phyloP scores from a whole-genome alignment of 2,113 vertebrate species.

The Larimichthys polyactis region DNA sequence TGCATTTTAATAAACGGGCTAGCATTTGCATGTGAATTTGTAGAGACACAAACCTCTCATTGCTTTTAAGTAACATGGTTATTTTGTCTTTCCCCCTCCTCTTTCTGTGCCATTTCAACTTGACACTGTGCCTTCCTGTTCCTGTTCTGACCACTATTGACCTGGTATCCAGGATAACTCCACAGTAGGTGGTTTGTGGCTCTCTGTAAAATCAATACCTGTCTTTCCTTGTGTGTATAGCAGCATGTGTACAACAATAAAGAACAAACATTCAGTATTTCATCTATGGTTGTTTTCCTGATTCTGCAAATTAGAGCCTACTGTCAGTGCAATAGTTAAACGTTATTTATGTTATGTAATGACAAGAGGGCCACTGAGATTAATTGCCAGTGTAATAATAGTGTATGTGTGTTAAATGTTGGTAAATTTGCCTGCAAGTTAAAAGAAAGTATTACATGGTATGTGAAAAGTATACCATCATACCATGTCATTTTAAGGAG shows the following conservation, averaged over 20 bases:
- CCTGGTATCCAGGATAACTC: slow-evolving; percentile 84
- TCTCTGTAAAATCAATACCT: slow-evolving; percentile 67
- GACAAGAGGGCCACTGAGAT: not conserved
- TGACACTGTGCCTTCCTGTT: slow-evolving; percentile 82
- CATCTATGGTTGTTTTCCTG: not conserved
- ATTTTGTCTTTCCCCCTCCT: slow-evolving; percentile 40
- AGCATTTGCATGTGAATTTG: slow-evolving; percentile 74
- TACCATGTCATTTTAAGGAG: too few species aligned
- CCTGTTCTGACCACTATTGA: slow-evolving; percentile 75
- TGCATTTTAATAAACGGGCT: slow-evolving; percentile 58
- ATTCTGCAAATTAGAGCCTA: not conserved
- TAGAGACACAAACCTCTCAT: slow-evolving; percentile 33
- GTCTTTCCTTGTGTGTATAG: slow-evolving; percentile 72
- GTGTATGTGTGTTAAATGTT: too few species aligned
- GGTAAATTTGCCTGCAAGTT: not conserved
- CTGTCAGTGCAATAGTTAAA: not conserved
- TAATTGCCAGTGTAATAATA: too few species aligned
- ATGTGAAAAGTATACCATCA: too few species aligned
- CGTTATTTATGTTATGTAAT: not conserved
- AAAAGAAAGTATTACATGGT: not conserved
- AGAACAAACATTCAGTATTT: slow-evolving; percentile 67
- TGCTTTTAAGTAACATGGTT: slow-evolving; percentile 57
- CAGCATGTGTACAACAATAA: slow-evolving; percentile 83
- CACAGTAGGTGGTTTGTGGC: slow-evolving; percentile 73
- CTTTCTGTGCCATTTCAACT: slow-evolving; percentile 79